phyloP scores from a whole-genome alignment of 2,888 invertebrate genomes.

The Heliconius cydno region DNA sequence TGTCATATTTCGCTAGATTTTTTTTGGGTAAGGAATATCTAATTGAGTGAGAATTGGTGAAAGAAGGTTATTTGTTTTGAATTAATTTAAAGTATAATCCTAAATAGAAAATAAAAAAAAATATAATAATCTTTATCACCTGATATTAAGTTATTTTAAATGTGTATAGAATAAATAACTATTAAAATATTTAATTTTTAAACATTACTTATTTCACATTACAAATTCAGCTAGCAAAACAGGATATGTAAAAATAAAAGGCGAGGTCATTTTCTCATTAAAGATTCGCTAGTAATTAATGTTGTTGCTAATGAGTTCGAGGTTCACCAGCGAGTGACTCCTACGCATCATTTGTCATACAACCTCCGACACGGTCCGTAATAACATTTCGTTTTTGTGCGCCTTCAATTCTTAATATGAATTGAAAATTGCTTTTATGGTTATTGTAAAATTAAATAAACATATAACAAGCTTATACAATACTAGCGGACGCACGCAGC shows the following conservation, averaged over 20 bases:
- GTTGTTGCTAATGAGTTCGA: constrained; percentile 72
- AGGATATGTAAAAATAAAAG: constrained; percentile 55
- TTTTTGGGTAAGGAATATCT: no score
- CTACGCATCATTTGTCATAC: constrained; percentile 80
- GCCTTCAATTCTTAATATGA: constrained; percentile 43
- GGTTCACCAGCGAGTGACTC: constrained; percentile 72
- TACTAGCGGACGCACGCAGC: no score
- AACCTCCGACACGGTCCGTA: constrained; percentile 71
- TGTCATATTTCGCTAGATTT: no score
- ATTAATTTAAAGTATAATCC: no score
- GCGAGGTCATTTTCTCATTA: constrained; percentile 67
- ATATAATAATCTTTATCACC: no score
- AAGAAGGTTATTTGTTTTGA: no score
- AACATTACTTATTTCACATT: no score
- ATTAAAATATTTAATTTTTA: no score
- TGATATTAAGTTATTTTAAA: no score
- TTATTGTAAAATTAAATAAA: constrained; percentile 36
- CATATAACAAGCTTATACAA: constrained; percentile 1
- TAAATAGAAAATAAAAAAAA: no score
- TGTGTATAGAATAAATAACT: no score
- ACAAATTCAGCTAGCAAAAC: constrained; percentile 49
- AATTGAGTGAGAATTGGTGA: no score
- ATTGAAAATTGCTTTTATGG: constrained; percentile 36
- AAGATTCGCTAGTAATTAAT: constrained; percentile 76
- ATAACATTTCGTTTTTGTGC: constrained; percentile 58